Evolutionary conservation across 2,797 vertebrate species (phyloP).

Genomic region (Oreochromis grahami): DNA sequence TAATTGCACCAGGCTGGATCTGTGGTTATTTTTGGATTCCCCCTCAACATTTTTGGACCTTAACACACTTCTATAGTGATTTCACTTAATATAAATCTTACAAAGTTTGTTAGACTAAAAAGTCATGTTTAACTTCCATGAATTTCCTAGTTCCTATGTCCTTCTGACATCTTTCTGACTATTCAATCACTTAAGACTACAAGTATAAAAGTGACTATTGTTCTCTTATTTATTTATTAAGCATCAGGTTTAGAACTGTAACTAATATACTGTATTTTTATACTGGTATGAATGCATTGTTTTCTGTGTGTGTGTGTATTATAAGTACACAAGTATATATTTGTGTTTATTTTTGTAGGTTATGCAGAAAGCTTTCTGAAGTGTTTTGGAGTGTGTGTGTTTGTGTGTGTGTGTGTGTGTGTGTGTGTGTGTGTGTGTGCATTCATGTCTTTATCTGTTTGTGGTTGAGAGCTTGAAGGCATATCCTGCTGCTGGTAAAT

Average conservation of each 20-base stretch:
- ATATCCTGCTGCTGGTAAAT: constrained; percentile 66
- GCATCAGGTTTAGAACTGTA: background rate
- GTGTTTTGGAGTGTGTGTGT: constrained; percentile 10
- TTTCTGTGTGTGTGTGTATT: background rate
- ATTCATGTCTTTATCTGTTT: constrained; percentile 53
- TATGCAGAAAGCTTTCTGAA: constrained; percentile 35
- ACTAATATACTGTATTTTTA: background rate
- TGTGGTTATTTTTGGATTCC: no score
- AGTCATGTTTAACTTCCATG: background rate
- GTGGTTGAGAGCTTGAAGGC: constrained; percentile 53
- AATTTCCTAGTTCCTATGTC: background rate
- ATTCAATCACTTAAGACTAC: background rate
- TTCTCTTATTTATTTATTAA: background rate
- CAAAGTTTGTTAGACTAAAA: background rate
- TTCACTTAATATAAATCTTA: background rate
- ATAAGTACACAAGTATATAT: background rate
- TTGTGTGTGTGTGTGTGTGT: background rate
- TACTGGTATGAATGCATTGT: background rate
- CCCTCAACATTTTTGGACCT: no score
- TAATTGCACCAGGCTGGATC: no score
- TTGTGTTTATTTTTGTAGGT: background rate
- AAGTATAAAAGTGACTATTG: background rate
- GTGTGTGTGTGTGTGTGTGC: background rate
- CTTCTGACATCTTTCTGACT: background rate
- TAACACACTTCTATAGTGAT: background rate